Evolutionary conservation across 37 sponge, comb jelly and placozoan species (phyloP).

Genomic region (Haliclona indistincta): DNA sequence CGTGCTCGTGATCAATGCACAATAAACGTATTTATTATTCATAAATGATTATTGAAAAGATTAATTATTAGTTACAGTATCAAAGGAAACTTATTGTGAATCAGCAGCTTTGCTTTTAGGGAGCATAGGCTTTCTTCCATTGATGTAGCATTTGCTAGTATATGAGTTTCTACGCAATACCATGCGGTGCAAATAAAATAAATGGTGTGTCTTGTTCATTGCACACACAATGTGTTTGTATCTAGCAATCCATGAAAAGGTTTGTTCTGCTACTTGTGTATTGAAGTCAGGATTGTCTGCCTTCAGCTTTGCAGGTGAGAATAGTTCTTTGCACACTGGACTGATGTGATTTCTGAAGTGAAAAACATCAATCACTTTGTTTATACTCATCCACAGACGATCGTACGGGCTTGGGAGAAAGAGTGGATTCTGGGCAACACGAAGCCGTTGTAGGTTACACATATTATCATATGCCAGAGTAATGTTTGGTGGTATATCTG

Average conservation of each 20-base stretch:
- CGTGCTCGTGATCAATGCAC: too few species aligned
- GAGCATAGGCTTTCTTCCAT: slow-evolving; percentile 58
- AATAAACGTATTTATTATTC: too few species aligned
- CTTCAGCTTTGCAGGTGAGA: slow-evolving; percentile 29
- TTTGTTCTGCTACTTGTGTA: slow-evolving; percentile 10
- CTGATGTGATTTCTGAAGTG: slow-evolving; percentile 29
- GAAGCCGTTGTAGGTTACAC: too few species aligned
- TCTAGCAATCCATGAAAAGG: background rate
- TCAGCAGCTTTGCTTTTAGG: slow-evolving; percentile 20
- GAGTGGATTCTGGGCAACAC: slow-evolving; percentile 27
- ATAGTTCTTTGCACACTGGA: slow-evolving; percentile 13
- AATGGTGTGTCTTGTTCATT: slow-evolving; percentile 58
- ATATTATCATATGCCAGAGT: too few species aligned
- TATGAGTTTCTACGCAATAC: slow-evolving; percentile 35
- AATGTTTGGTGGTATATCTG: too few species aligned
- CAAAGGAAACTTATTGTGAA: too few species aligned
- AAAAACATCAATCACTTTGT: slow-evolving; percentile 38
- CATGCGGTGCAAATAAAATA: slow-evolving; percentile 49
- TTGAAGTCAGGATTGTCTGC: slow-evolving; percentile 8
- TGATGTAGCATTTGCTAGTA: slow-evolving; percentile 35
- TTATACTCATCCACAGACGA: slow-evolving; percentile 23
- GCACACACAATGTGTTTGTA: slow-evolving; percentile 35
- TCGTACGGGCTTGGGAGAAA: slow-evolving; percentile 30
- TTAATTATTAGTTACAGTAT: too few species aligned
- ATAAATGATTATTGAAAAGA: too few species aligned